phyloP scores from a whole-genome alignment of 2,113 vertebrate species.

The Oncorhynchus nerka region DNA sequence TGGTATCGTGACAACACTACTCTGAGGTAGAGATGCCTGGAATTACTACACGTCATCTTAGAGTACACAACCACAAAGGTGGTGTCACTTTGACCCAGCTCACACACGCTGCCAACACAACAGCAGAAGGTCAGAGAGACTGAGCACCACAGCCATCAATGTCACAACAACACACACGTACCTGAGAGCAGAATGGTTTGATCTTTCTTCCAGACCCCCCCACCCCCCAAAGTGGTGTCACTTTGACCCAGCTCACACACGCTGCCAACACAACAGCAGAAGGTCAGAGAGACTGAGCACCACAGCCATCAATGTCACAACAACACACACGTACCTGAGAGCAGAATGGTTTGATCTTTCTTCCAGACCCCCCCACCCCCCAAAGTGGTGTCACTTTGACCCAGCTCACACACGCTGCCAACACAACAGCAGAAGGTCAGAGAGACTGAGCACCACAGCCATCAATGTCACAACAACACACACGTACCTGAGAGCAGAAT shows the following conservation, averaged over 20 bases:
- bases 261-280: not conserved
- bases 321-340: too few relatives aligned
- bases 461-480: not conserved
- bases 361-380: not conserved
- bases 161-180: not conserved
- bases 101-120: not conserved
- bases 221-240: not conserved
- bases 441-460: not conserved
- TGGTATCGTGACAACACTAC: too few relatives aligned
- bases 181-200: too few relatives aligned
- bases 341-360: too few relatives aligned
- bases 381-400: constrained; percentile 25
- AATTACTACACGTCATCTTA: not conserved
- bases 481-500: too few relatives aligned
- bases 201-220: not conserved
- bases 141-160: not conserved
- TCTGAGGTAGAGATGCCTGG: not conserved
- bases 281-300: not conserved
- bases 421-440: not conserved
- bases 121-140: not conserved
- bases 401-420: not conserved
- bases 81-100: constrained; percentile 30
- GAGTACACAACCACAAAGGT: not conserved
- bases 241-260: constrained; percentile 18
- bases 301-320: not conserved